A percentile compares a stretch with the other conserved stretches of the same genome.
Evolutionary conservation across 2,888 invertebrate species (phyloP).

Genomic region (Unio pictorum): DNA sequence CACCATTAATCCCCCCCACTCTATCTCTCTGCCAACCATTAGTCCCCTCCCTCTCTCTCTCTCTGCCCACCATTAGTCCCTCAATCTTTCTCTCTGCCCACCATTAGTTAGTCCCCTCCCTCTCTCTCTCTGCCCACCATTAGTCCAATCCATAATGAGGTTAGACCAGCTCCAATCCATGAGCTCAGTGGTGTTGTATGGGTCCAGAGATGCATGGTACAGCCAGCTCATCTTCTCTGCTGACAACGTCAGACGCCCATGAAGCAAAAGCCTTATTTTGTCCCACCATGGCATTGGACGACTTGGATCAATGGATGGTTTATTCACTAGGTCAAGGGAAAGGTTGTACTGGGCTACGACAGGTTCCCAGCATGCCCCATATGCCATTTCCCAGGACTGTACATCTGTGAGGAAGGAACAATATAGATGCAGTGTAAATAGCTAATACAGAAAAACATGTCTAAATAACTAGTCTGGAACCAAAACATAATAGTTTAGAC

Average conservation of each 20-base stretch:
- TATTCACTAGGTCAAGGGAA: constrained; percentile 81
- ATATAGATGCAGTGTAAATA: not conserved
- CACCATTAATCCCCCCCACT: not conserved
- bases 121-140: constrained; percentile 75
- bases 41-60: not conserved
- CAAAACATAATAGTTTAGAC: too few species aligned
- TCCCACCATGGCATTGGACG: constrained; percentile 98
- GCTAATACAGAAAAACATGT: not conserved
- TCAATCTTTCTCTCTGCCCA: not conserved
- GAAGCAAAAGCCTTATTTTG: constrained; percentile 91
- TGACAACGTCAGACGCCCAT: constrained; percentile 91
- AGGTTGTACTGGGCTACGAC: constrained; percentile 91
- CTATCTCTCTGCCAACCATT: not conserved
- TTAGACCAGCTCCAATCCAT: constrained; percentile 98
- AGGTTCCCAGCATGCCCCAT: constrained; percentile 99
- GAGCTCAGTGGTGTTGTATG: constrained; percentile 98
- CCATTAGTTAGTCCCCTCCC: not conserved
- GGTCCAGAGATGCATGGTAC: constrained; percentile 95
- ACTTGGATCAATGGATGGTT: constrained; percentile 83
- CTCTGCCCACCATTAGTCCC: constrained; percentile 85
- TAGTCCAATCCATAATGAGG: constrained; percentile 95
- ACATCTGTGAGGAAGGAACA: constrained; percentile 77
- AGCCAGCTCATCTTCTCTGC: constrained; percentile 91
- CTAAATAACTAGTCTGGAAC: too few species aligned
- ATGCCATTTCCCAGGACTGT: constrained; percentile 90